These are phyloP conservation scores for Cyprinella venusta DNA, from an alignment of 2,797 vertebrate genomes.

Conservation along the genomic window DNA sequence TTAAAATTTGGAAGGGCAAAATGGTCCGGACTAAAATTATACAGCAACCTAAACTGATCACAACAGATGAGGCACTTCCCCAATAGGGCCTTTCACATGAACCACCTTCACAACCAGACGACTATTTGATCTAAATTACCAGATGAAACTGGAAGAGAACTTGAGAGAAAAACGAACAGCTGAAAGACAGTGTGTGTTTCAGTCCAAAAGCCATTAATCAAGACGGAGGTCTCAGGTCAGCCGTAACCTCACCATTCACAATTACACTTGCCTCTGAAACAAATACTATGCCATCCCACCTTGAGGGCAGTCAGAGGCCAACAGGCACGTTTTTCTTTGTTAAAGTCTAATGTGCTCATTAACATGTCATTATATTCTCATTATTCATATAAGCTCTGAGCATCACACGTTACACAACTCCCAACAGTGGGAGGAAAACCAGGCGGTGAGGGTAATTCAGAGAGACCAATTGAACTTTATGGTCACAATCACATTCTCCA, in stretches of 20 bases:
- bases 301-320: conserved; percentile 16
- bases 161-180: conserved; percentile 35
- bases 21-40: conserved; percentile 10
- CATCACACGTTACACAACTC: not conserved
- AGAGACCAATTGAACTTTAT: conserved; percentile 2
- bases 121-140: conserved; percentile 51
- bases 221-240: conserved; percentile 43
- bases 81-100: not conserved
- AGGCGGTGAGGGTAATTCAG: not conserved
- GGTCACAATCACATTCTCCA: not conserved
- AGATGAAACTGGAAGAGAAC: conserved; percentile 40
- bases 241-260: conserved; percentile 46
- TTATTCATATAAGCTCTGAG: conserved; percentile 30
- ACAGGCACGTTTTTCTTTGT: conserved; percentile 33
- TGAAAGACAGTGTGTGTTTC: conserved; percentile 46
- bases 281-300: conserved; percentile 30
- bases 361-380: conserved; percentile 28
- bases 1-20: conserved; percentile 28
- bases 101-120: conserved; percentile 2
- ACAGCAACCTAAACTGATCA: not conserved
- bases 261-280: conserved; percentile 48
- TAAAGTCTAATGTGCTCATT: conserved; percentile 35
- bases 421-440: not conserved
- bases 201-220: conserved; percentile 48
- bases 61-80: conserved; percentile 28